A percentile compares a stretch with the other conserved stretches of the same genome.
Evolutionary conservation across 2,888 invertebrate genomes (phyloP).

Genomic region (Erebia palarica): DNA sequence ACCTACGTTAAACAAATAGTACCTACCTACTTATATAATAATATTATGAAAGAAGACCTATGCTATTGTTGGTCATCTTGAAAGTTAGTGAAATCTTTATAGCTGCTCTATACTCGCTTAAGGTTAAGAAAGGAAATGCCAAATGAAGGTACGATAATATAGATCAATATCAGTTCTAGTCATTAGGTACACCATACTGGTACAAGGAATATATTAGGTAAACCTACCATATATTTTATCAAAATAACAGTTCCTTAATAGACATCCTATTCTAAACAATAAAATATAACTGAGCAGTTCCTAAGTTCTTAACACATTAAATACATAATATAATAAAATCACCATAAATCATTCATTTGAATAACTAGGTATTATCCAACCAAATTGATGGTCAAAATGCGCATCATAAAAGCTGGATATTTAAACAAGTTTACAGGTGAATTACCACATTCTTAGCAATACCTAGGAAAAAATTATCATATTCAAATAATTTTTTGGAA

Average conservation of each 20-base stretch:
- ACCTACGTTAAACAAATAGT: neutral
- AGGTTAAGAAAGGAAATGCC: conserved; percentile 22
- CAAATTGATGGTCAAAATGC: neutral
- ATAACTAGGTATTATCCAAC: no score
- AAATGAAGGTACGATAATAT: conserved; percentile 3
- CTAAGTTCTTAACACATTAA: no score
- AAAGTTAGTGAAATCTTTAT: neutral
- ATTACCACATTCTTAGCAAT: neutral
- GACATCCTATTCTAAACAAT: no score
- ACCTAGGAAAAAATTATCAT: neutral
- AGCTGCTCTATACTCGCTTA: conserved; percentile 1
- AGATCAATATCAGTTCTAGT: neutral
- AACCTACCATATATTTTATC: no score
- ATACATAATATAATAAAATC: no score
- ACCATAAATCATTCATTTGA: no score
- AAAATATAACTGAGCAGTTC: no score
- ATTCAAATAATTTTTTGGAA: neutral
- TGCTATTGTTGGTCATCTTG: conserved; percentile 5
- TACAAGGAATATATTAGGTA: neutral
- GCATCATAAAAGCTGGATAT: neutral
- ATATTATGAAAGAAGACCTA: no score
- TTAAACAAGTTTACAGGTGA: conserved; percentile 4
- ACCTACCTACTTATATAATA: neutral
- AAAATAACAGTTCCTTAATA: no score
- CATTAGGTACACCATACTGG: neutral